These are phyloP conservation scores for Cataglyphis altisquamis DNA, from an alignment of 2,888 invertebrate genomes.

Conservation along the genomic window DNA sequence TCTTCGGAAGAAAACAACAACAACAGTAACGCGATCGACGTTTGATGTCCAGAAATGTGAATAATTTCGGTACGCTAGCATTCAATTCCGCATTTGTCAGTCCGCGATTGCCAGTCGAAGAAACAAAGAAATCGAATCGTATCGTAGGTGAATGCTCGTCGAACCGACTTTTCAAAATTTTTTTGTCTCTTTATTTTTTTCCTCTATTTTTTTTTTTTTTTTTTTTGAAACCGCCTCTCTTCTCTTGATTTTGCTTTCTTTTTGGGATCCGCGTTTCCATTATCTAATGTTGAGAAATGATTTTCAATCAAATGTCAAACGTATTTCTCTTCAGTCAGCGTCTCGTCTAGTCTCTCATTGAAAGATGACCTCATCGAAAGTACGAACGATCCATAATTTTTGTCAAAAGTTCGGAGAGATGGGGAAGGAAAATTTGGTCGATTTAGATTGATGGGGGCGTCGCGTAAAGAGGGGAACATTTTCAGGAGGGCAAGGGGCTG, in stretches of 20 bases:
- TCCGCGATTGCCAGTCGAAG: constrained; percentile 71
- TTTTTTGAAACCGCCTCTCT: constrained; percentile 39
- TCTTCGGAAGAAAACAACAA: constrained; percentile 62
- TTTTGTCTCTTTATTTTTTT: not conserved
- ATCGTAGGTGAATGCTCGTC: constrained; percentile 56
- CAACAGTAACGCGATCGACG: constrained; percentile 67
- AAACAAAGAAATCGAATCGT: constrained; percentile 71
- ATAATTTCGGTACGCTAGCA: constrained; percentile 77
- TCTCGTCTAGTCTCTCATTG: constrained; percentile 70
- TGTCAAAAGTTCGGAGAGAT: constrained; percentile 55
- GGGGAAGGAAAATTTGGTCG: constrained; percentile 27
- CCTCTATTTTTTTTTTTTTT: constrained; percentile 7
- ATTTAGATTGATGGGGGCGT: constrained; percentile 57
- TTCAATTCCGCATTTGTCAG: constrained; percentile 69
- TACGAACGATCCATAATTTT: constrained; percentile 63
- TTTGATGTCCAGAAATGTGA: constrained; percentile 60
- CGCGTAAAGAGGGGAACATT: constrained; percentile 50
- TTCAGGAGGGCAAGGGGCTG: constrained; percentile 56
- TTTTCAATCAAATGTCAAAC: constrained; percentile 27
- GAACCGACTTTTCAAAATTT: constrained; percentile 39
- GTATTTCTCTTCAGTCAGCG: constrained; percentile 48
- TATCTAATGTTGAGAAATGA: constrained; percentile 11
- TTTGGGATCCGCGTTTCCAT: constrained; percentile 6
- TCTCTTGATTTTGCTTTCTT: constrained; percentile 39
- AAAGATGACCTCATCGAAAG: constrained; percentile 79